Evolutionary conservation across 2,797 vertebrate genomes (phyloP), one percentile per base, ranked within the genome.

Genomic region (Discoglossus pictus): DNA sequence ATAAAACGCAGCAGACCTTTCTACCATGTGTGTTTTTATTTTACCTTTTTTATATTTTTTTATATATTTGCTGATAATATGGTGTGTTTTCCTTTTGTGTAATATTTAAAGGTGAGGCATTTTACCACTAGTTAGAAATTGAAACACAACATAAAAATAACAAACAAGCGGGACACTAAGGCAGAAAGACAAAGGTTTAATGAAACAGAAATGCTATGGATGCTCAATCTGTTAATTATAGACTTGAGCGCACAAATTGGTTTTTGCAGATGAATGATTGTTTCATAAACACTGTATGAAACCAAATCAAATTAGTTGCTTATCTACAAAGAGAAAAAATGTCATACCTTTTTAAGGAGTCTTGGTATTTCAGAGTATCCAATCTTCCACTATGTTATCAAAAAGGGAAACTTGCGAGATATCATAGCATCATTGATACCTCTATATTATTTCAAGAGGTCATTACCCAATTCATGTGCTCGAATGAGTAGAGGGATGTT

Each of bases 1-100:
- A 35, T 44, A 9, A 9, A 31, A 4, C 4, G 27, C 4, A 31
- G 4, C 27, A 4, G 27, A 4, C 27, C 27, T 8, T 31, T 4
- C 27, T 8, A 31, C 27, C 27, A 31, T 31, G 27, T 31, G 27
- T 31, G 27, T 31, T 31, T 31, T 4, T 20, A 68, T 18, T 15
- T n/a, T n/a, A n/a, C n/a, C n/a, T n/a, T n/a, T n/a, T 55, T 72
- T 74, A 15, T 2, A 21, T 47, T 66, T 65, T 56, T 34, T 38
- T 58, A 24, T 2, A 46, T 68, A 64, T 48, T 8, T 1, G 24
- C 10, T 15, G 12, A 2, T 46, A 46, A 53, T 31, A 43, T 4
- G 16, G n/a, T 6, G 44, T 16, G 8, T 25, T 39, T 16, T 13
- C n/a, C 38, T 12, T 48, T 10, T 20, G 27, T 10, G 11, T 36